Evolutionary conservation across 2,888 invertebrate species (phyloP).

Genomic region (Tetragonula carbonaria): DNA sequence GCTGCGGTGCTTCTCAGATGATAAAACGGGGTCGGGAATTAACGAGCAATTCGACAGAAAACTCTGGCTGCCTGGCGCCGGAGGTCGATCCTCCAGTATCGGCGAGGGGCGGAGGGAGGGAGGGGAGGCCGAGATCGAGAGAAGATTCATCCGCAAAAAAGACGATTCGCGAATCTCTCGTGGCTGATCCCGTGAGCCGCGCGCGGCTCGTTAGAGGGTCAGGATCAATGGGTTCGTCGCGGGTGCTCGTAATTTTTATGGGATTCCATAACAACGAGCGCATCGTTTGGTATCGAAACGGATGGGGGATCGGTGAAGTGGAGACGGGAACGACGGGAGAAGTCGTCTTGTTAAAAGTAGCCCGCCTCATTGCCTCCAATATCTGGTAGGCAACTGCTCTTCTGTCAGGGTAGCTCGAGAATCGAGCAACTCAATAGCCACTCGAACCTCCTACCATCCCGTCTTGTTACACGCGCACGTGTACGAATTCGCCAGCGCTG

Average conservation of each 20-base stretch:
- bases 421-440: conserved; percentile 81
- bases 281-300: conserved; percentile 65
- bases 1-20: background rate
- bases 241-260: conserved; percentile 74
- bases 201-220: conserved; percentile 75
- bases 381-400: conserved; percentile 77
- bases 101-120: background rate
- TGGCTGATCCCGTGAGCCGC: conserved; percentile 44
- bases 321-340: conserved; percentile 44
- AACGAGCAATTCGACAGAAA: background rate
- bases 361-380: conserved; percentile 84
- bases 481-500: conserved; percentile 42
- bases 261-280: conserved; percentile 74
- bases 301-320: conserved; percentile 61
- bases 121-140: conserved; percentile 17
- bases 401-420: conserved; percentile 74
- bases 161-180: conserved; percentile 66
- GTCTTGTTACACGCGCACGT: conserved; percentile 71
- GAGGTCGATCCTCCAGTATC: no score
- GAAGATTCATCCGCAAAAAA: conserved; percentile 65
- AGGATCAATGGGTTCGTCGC: conserved; percentile 78
- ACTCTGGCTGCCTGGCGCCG: no score
- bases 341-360: conserved; percentile 83
- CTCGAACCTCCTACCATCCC: conserved; percentile 71
- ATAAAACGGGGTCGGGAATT: background rate